These are phyloP conservation scores for Catharus bicknelli DNA, from an alignment of 2,113 vertebrate genomes.

Conservation along the genomic window DNA sequence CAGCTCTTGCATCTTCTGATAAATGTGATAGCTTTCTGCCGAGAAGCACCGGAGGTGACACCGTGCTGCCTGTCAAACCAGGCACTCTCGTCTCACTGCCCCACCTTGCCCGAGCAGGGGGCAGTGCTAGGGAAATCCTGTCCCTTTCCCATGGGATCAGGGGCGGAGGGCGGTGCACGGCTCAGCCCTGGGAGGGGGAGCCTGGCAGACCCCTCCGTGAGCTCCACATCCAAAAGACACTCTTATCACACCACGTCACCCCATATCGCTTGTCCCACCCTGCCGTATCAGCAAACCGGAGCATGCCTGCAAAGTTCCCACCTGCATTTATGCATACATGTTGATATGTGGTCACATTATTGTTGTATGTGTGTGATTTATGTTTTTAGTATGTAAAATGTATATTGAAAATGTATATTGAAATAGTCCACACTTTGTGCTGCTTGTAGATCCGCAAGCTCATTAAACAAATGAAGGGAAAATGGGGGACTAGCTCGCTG, in stretches of 20 bases:
- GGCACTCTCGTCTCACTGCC: neutral
- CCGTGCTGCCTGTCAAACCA: too few species aligned
- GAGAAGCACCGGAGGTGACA: neutral
- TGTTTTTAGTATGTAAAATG: neutral
- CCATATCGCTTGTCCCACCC: neutral
- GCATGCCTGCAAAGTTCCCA: neutral
- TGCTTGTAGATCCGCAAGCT: neutral
- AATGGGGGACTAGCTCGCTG: neutral
- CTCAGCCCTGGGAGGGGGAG: neutral
- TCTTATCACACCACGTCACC: fast-evolving
- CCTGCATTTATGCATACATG: neutral
- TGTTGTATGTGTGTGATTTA: neutral
- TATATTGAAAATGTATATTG: neutral
- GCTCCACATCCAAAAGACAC: neutral
- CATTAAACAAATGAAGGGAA: neutral
- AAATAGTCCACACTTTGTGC: neutral
- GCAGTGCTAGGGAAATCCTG: neutral
- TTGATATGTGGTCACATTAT: neutral
- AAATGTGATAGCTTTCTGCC: neutral
- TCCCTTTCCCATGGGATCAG: neutral
- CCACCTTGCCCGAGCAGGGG: fast-evolving
- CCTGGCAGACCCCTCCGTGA: fast-evolving
- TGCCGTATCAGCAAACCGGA: fast-evolving
- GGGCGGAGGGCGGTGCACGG: fast-evolving
- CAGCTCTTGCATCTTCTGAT: neutral